Percentiles rank a stretch among this genome's conserved stretches.
These are phyloP conservation scores for Cladopsammia gracilis DNA, from an alignment of 64 coral and sea anemone genomes.

Conservation along the genomic window DNA sequence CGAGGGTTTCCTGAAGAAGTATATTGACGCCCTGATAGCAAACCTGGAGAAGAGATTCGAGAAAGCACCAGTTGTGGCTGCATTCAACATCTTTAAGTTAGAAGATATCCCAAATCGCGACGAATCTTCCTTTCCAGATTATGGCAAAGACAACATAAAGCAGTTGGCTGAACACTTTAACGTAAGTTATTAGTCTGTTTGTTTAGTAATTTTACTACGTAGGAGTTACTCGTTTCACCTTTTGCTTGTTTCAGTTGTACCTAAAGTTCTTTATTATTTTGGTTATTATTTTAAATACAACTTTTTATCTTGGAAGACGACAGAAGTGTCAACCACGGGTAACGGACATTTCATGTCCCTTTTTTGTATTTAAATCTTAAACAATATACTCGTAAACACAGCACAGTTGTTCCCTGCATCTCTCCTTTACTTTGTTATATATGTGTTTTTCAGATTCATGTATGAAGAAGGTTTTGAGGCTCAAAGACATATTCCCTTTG, in stretches of 20 bases:
- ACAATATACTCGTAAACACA: too few relatives aligned
- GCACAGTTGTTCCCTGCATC: too few relatives aligned
- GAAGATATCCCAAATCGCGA: not conserved
- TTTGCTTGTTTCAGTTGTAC: not conserved
- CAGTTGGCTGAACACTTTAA: conserved; percentile 2
- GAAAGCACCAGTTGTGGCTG: conserved; percentile 22
- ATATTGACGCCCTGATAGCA: not conserved
- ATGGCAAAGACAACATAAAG: conserved; percentile 11
- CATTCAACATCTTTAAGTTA: conserved; percentile 11
- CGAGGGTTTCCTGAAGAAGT: not conserved
- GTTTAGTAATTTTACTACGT: too few relatives aligned
- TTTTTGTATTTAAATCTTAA: not conserved
- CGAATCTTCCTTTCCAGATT: not conserved
- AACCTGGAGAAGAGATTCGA: conserved; percentile 9
- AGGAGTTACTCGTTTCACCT: too few relatives aligned
- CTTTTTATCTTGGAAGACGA: not conserved
- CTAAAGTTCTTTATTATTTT: not conserved
- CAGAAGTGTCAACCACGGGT: not conserved
- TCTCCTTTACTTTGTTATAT: not conserved
- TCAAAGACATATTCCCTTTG: conserved; percentile 28
- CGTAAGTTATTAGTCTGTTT: not conserved
- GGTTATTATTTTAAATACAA: conserved; percentile 18
- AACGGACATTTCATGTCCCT: not conserved
- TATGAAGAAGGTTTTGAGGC: conserved; percentile 13
- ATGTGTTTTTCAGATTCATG: not conserved